Evolutionary conservation across 2,888 invertebrate genomes (phyloP).

Genomic region (Platycheirus albimanus): DNA sequence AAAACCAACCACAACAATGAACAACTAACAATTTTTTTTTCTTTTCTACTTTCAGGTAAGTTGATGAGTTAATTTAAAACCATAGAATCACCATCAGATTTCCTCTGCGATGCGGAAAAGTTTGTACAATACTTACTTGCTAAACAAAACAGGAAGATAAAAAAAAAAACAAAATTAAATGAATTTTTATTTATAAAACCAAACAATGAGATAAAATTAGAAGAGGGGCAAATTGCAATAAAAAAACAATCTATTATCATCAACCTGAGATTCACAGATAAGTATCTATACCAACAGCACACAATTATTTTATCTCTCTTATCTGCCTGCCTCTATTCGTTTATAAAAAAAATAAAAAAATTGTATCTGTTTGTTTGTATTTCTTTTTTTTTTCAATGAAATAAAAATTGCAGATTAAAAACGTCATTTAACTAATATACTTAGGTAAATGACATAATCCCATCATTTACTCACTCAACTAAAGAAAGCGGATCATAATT

Average conservation of each 20-base stretch:
- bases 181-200: constrained; percentile 37
- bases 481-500: constrained; percentile 55
- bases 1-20: constrained; percentile 27
- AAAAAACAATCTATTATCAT: constrained; percentile 32
- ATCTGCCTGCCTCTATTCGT: too few relatives aligned
- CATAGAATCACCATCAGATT: constrained; percentile 29
- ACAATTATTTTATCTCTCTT: constrained; percentile 46
- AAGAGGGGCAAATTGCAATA: constrained; percentile 39
- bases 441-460: constrained; percentile 41
- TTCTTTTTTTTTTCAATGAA: constrained; percentile 1
- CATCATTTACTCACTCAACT: constrained; percentile 48
- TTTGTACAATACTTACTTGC: constrained; percentile 22
- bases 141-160: constrained; percentile 11
- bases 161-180: constrained; percentile 23
- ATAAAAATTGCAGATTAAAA: not conserved
- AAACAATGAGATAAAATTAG: constrained; percentile 63
- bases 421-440: constrained; percentile 16
- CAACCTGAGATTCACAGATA: constrained; percentile 40
- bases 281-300: not conserved
- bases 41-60: constrained; percentile 62
- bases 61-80: constrained; percentile 42
- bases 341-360: constrained; percentile 12
- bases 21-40: constrained; percentile 28
- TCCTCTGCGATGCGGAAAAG: constrained; percentile 40
- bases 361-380: constrained; percentile 3